Base-by-base conservation (phyloP, 1,140 invertebrate genomes). In the Drosophila auraria region DNA sequence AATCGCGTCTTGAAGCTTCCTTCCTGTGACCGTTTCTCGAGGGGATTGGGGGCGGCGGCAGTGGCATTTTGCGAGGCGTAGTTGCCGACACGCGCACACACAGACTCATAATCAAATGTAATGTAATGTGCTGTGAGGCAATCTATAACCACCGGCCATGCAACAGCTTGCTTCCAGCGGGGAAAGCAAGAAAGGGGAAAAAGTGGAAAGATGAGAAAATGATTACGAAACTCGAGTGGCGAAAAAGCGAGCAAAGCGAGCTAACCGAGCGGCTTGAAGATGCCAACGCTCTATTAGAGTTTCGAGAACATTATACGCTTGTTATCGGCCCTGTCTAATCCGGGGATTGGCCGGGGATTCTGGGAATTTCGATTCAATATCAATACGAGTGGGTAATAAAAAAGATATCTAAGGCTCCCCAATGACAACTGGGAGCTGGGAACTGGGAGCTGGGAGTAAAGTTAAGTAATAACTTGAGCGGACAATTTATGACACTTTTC, bases 1-100 rank as follows among this genome's bases (percentile, higher is more conserved):
- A 87, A 87, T 87, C 84, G 84, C 77, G 86, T 87, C 84, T 87
- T 87, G 84, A 89, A 84, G 84, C 84, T 87, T 87, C 84, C 84
- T 87, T 87, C 84, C 84, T 89, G 84, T 58, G 81, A 89, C 78
- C 74, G 73, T 74, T 89, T 82, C 78, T 80, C 68, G 66, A 33
- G 7, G 36, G 49, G 47, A 61, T 7, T 25, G 33, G 40, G 45
- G 50, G n/a, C 54, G 23, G 49, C 8, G 61, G 45, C 40, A 69
- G 49, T 40, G 61, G 69, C 68, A 83, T 65, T 86, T 83, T 73
- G 79, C 73, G 79, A 87, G 83, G 80, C 83, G 83, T 87, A 87
- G 80, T 87, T 80, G 58, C 78, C 61, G 54, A 76, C 80, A 68
- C 69, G 54, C 63, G 54, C 69, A 70, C 64, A 70, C 63, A 77